Base-by-base conservation (phyloP, 2,113 vertebrate genomes). In the Hymenochirus boettgeri region DNA sequence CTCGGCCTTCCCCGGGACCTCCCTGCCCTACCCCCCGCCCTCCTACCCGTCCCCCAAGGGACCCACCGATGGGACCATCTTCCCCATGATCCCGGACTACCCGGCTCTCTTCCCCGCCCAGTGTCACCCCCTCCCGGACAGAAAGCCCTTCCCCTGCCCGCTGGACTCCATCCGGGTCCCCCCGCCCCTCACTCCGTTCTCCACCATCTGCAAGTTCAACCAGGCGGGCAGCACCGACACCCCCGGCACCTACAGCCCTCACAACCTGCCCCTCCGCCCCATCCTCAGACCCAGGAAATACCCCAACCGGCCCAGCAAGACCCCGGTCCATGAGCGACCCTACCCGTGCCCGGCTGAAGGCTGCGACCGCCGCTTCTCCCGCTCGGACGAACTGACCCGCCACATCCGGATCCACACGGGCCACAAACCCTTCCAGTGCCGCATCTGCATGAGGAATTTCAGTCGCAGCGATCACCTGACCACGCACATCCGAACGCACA, bases 231-330 rank as follows among this genome's bases (percentile, higher is more conserved):
- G 89, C 82, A 75, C 80, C 42, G 61, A 75, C 6, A 89, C 92
- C 0, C 82, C 89, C 1, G 85, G 91, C 0, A 87, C 90, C 7
- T 97, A 93, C 77, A 93, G 92, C 65, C 92, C 94, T 1, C 93
- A 93, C 69, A 89, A 93, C 71, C 75, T 96, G 66, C 95, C 95
- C 0, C 84, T 98, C 58, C 83, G 95, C 57, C 94, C 94, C 33
- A 97, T 97, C 71, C 81, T 95, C 75, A 80, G 93, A 63, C 93
- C 93, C 35, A 83, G 93, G 70, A 96, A 95, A 71, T 97, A 96
- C 62, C 94, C 96, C 10, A 98, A 97, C 88, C 84, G 96, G 70
- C 96, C 96, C 47, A 97, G 95, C 88, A 98, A 98, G 85, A 96
- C 96, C 0, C 96, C 96, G 0, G 87, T 95, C 42, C 95, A 99